Conservation (phyloP, 2,113 vertebrate species). For the Oceanites oceanicus region DNA sequence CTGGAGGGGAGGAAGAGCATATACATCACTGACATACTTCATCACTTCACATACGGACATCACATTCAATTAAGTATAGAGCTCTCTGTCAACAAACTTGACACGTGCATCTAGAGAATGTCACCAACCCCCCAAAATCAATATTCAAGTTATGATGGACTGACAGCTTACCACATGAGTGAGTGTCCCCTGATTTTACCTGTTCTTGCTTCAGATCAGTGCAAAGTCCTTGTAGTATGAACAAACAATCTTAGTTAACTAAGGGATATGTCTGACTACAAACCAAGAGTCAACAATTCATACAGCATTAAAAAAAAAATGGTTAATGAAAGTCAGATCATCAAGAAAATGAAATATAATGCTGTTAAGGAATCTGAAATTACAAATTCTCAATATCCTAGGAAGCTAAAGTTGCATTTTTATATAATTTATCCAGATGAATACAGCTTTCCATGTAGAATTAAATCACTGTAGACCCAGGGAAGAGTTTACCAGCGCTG, state of each 20-base stretch:
- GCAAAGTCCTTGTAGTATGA: constrained; percentile 34
- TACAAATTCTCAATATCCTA: neutral
- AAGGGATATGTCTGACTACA: constrained; percentile 18
- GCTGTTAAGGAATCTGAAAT: neutral
- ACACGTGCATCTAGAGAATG: constrained; percentile 66
- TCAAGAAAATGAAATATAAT: constrained; percentile 6
- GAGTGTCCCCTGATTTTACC: constrained; percentile 64
- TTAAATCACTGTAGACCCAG: neutral
- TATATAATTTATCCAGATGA: neutral
- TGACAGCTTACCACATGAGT: constrained; percentile 65
- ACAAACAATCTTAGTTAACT: constrained; percentile 66
- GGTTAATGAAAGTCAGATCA: constrained; percentile 29
- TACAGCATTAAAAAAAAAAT: neutral
- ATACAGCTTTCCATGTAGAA: neutral
- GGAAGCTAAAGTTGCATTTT: neutral
- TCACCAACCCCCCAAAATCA: constrained; percentile 63
- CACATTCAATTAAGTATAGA: constrained; percentile 74
- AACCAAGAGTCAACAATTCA: constrained; percentile 21
- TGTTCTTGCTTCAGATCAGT: constrained; percentile 35
- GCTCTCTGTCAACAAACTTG: constrained; percentile 69
- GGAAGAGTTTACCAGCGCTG: neutral
- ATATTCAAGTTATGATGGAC: constrained; percentile 72
- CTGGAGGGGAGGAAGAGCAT: neutral
- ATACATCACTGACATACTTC: constrained; percentile 53
- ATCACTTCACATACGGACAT: constrained; percentile 55